A percentile compares a stretch with the other conserved stretches of the same genome.
Conservation (phyloP, 2,888 invertebrate species). For the Drosophila nigricruria region DNA sequence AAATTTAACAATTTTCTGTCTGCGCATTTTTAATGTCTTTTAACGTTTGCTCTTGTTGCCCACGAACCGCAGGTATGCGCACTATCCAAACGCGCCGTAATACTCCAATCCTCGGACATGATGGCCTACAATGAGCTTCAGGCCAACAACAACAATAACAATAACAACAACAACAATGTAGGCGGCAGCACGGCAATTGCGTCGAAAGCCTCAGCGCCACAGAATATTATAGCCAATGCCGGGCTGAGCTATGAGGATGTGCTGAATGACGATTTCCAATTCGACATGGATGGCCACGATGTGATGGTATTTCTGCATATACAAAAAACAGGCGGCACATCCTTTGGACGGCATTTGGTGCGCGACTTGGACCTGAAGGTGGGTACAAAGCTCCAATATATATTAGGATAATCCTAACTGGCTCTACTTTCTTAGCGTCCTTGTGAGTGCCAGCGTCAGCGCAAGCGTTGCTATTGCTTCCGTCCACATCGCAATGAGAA, state of each 20-base stretch:
- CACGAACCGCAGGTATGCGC: conserved; percentile 89
- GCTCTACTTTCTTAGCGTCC: conserved; percentile 88
- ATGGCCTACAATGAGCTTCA: conserved; percentile 84
- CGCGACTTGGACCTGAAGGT: conserved; percentile 94
- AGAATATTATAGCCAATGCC: conserved; percentile 85
- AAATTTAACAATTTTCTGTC: conserved; percentile 40
- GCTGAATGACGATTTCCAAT: conserved; percentile 93
- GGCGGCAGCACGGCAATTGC: conserved; percentile 67
- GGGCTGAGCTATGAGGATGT: conserved; percentile 94
- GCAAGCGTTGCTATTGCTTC: conserved; percentile 96
- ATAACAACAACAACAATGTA: conserved; percentile 42
- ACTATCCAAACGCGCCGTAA: conserved; percentile 88
- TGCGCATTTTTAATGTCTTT: conserved; percentile 38
- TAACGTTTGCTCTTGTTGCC: conserved; percentile 30
- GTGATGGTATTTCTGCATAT: conserved; percentile 99
- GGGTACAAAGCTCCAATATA: conserved; percentile 17
- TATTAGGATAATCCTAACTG: not conserved
- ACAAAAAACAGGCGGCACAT: conserved; percentile 99
- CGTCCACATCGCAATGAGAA: conserved; percentile 96
- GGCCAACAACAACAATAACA: conserved; percentile 64
- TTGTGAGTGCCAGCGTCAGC: conserved; percentile 95
- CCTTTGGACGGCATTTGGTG: conserved; percentile 98
- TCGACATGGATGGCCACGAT: conserved; percentile 96
- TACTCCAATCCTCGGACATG: conserved; percentile 86
- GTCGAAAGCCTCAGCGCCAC: conserved; percentile 78